These are phyloP conservation scores for Mycalesis mineus DNA, from an alignment of 2,888 invertebrate genomes.

Conservation along the genomic window DNA sequence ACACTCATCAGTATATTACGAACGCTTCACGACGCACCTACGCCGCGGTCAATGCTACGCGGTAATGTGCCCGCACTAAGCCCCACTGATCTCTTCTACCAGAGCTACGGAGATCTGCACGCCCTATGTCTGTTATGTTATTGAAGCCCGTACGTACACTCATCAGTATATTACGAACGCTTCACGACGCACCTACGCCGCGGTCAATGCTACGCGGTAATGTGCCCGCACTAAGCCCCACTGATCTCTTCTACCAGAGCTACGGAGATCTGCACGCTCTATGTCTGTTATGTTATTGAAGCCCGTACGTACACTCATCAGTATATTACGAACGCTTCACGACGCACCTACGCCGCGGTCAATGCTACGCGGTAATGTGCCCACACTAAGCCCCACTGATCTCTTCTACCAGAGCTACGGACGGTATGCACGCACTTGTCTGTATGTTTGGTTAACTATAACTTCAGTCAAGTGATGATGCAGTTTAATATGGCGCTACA, in stretches of 20 bases:
- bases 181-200: not conserved
- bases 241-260: not conserved
- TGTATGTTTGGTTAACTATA: too few relatives aligned
- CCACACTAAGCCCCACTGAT: not conserved
- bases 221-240: not conserved
- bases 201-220: constrained; percentile 2
- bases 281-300: too few relatives aligned
- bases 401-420: not conserved
- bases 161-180: not conserved
- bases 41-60: constrained; percentile 4
- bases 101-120: not conserved
- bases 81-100: not conserved
- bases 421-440: too few relatives aligned
- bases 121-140: too few relatives aligned
- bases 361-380: not conserved
- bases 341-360: constrained; percentile 3
- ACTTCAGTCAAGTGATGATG: too few relatives aligned
- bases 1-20: not conserved
- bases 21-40: constrained; percentile 1
- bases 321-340: not conserved
- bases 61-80: not conserved
- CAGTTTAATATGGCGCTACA: too few relatives aligned
- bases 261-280: too few relatives aligned
- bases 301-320: not conserved
- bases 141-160: not conserved